Conservation (phyloP, 2,113 vertebrate species). For the Solea solea region DNA sequence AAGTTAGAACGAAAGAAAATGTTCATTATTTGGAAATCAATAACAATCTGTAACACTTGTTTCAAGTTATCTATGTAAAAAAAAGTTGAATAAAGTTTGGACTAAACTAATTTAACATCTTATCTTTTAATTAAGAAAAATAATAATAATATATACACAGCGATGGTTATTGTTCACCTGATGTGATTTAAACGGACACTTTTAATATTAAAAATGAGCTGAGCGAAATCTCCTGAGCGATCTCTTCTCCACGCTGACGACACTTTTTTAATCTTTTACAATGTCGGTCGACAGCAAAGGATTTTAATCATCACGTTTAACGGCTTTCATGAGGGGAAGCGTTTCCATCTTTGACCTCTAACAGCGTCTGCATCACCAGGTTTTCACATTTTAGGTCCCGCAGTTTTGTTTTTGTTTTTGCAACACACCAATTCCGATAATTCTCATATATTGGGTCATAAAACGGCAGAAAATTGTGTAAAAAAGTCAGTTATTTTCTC, state of each 20-base stretch:
- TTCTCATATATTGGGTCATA: too few relatives aligned
- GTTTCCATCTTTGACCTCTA: neutral
- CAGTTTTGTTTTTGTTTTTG: too few relatives aligned
- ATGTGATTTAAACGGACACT: neutral
- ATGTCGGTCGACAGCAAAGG: neutral
- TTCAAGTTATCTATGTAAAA: neutral
- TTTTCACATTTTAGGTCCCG: too few relatives aligned
- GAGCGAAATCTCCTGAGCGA: neutral
- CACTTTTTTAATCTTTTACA: neutral
- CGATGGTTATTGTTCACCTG: neutral
- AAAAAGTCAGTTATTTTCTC: too few relatives aligned
- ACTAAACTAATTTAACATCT: neutral
- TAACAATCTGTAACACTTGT: neutral
- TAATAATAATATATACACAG: neutral
- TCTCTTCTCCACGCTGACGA: neutral
- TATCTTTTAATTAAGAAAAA: neutral
- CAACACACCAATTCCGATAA: too few relatives aligned
- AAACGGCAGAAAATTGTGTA: too few relatives aligned
- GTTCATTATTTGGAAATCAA: slow-evolving; percentile 26
- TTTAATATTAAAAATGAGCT: neutral
- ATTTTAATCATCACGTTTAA: neutral
- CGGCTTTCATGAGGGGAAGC: neutral
- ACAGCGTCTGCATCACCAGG: neutral
- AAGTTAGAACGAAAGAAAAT: slow-evolving; percentile 21
- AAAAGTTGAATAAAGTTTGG: neutral